Evolutionary conservation across 2,888 invertebrate genomes (phyloP).

Genomic region (Cerceris ruficornis): DNA sequence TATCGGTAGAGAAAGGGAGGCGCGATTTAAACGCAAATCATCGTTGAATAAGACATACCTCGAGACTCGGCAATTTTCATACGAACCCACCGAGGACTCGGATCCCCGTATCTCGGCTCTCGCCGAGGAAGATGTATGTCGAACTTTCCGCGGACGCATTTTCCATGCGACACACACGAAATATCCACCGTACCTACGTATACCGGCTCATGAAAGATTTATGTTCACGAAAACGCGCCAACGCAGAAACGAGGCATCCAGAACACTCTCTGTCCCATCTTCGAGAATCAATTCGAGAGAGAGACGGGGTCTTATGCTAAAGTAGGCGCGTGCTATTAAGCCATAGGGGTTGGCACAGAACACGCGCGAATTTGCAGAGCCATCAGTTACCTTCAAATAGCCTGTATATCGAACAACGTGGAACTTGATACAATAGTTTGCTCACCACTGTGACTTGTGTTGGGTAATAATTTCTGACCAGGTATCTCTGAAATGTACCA

Average conservation of each 20-base stretch:
- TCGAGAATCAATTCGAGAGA: conserved; percentile 52
- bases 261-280: conserved; percentile 32
- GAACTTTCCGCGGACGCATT: conserved; percentile 26
- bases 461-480: conserved; percentile 66
- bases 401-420: conserved; percentile 64
- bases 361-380: conserved; percentile 22
- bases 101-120: conserved; percentile 21
- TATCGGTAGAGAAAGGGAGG: not conserved
- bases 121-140: conserved; percentile 29
- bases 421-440: conserved; percentile 60
- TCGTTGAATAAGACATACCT: conserved; percentile 46
- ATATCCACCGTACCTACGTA: conserved; percentile 21
- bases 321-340: conserved; percentile 12
- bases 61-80: conserved; percentile 47
- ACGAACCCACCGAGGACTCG: conserved; percentile 28
- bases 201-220: conserved; percentile 63
- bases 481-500: conserved; percentile 54
- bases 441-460: conserved; percentile 4
- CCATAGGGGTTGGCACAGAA: not conserved
- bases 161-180: conserved; percentile 27
- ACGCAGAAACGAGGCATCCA: conserved; percentile 27
- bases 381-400: conserved; percentile 68
- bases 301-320: conserved; percentile 6
- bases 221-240: conserved; percentile 45
- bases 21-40: conserved; percentile 30